phyloP scores from a whole-genome alignment of 2,797 vertebrate genomes.

The Miichthys miiuy region DNA sequence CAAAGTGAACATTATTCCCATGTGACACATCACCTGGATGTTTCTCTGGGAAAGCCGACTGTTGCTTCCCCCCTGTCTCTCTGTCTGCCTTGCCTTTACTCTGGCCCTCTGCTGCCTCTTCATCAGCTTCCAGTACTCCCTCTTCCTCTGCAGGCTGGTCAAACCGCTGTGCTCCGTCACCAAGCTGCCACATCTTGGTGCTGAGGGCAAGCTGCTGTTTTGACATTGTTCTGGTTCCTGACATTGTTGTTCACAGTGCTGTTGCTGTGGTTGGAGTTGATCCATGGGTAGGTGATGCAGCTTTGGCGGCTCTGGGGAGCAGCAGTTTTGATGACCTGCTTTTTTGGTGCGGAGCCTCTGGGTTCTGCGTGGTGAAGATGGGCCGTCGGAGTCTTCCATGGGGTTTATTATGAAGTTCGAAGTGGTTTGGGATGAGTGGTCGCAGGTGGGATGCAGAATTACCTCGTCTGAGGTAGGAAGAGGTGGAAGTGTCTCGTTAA shows the following conservation, averaged over 20 bases:
- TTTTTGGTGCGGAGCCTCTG: slow-evolving; percentile 56
- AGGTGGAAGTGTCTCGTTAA: slow-evolving; percentile 19
- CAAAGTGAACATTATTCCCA: not conserved
- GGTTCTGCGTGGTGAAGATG: slow-evolving; percentile 40
- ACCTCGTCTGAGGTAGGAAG: slow-evolving; percentile 12
- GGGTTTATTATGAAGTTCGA: slow-evolving; percentile 18
- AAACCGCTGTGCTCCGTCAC: slow-evolving; percentile 13
- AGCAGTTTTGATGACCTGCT: slow-evolving; percentile 36
- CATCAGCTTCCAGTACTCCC: slow-evolving; percentile 88
- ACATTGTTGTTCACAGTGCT: slow-evolving; percentile 8
- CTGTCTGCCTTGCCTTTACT: slow-evolving; percentile 73
- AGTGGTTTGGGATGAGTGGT: slow-evolving; percentile 48
- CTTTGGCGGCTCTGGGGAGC: slow-evolving; percentile 62
- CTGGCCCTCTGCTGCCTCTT: slow-evolving; percentile 87
- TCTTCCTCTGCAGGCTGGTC: slow-evolving; percentile 81
- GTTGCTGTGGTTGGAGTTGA: slow-evolving; percentile 1
- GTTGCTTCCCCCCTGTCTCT: slow-evolving; percentile 46
- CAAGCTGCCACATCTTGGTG: rapidly evolving
- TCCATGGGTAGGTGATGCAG: slow-evolving; percentile 53
- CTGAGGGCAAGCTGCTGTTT: not conserved
- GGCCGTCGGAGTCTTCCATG: slow-evolving; percentile 4
- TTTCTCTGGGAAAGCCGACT: slow-evolving; percentile 21
- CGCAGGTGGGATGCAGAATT: slow-evolving; percentile 19
- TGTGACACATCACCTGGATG: slow-evolving; percentile 69
- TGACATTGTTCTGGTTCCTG: not conserved